Percentiles rank a stretch among this genome's conserved stretches.
Evolutionary conservation across 2,888 invertebrate species (phyloP).

Genomic region (Metalampra italica): DNA sequence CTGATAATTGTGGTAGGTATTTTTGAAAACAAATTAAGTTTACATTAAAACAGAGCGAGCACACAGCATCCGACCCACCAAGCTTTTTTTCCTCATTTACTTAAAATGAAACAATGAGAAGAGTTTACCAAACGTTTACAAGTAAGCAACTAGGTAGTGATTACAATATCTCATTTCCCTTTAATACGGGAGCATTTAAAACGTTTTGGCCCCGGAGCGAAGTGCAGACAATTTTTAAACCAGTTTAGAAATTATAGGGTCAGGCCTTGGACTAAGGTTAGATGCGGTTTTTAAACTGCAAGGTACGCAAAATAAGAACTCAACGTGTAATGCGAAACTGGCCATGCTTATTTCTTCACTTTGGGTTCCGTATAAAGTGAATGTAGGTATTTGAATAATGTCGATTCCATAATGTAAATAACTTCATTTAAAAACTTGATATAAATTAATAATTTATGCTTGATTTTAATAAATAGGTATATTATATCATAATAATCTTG

Average conservation of each 20-base stretch:
- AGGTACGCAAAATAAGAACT: slow-evolving; percentile 10
- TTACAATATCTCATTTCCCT: slow-evolving; percentile 71
- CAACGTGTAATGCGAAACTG: neutral
- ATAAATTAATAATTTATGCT: no score
- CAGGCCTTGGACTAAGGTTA: slow-evolving; percentile 47
- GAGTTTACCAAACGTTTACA: slow-evolving; percentile 13
- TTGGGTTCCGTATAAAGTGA: no score
- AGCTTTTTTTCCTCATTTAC: neutral
- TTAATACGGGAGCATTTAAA: slow-evolving; percentile 67
- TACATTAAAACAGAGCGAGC: no score
- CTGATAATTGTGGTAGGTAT: no score
- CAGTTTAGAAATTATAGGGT: slow-evolving; percentile 78
- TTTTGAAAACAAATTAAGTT: no score
- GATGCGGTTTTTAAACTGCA: slow-evolving; percentile 32
- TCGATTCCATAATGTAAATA: no score
- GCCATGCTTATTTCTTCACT: neutral
- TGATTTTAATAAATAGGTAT: no score
- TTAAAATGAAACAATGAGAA: neutral
- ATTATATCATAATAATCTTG: no score
- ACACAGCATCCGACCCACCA: no score
- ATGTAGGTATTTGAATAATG: no score
- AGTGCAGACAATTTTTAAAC: slow-evolving; percentile 71
- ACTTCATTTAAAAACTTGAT: no score
- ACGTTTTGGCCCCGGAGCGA: slow-evolving; percentile 52
- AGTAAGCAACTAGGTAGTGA: slow-evolving; percentile 48